These are phyloP conservation scores for Pipa parva DNA, from an alignment of 2,113 vertebrate genomes.

Conservation along the genomic window DNA sequence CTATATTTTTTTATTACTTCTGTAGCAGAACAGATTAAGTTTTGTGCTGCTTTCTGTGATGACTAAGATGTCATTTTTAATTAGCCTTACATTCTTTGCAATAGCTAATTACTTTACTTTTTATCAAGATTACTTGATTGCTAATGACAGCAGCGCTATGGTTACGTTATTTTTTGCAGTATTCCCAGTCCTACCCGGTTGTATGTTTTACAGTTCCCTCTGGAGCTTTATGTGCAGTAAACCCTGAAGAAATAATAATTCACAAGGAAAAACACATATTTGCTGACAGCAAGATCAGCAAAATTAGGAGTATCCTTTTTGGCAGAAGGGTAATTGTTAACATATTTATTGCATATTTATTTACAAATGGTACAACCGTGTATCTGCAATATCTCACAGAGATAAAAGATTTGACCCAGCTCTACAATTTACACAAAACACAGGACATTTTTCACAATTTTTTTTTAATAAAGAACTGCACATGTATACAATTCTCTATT, in stretches of 20 bases:
- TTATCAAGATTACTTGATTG: conserved; percentile 68
- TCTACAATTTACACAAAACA: conserved; percentile 17
- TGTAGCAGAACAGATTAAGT: conserved; percentile 46
- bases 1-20: conserved; percentile 3
- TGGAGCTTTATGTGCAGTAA: conserved; percentile 53
- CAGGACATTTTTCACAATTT: background rate
- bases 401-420: conserved; percentile 24
- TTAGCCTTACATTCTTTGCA: conserved; percentile 66
- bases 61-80: conserved; percentile 70
- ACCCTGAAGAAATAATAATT: conserved; percentile 49
- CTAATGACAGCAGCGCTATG: conserved; percentile 65
- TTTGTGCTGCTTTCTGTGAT: conserved; percentile 57
- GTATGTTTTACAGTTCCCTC: conserved; percentile 49
- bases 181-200: conserved; percentile 50
- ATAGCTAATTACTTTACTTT: conserved; percentile 70
- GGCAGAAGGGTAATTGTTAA: conserved; percentile 44
- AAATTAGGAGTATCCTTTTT: conserved; percentile 45
- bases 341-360: conserved; percentile 42
- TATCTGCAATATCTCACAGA: conserved; percentile 20
- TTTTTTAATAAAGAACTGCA: conserved; percentile 21
- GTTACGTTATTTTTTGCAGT: conserved; percentile 61
- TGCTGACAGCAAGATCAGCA: conserved; percentile 45
- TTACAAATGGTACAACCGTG: conserved; percentile 21
- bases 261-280: conserved; percentile 52
- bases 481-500: conserved; percentile 17